These are phyloP conservation scores for Lacerta viridis DNA, from an alignment of 2,797 vertebrate genomes.

Conservation along the genomic window DNA sequence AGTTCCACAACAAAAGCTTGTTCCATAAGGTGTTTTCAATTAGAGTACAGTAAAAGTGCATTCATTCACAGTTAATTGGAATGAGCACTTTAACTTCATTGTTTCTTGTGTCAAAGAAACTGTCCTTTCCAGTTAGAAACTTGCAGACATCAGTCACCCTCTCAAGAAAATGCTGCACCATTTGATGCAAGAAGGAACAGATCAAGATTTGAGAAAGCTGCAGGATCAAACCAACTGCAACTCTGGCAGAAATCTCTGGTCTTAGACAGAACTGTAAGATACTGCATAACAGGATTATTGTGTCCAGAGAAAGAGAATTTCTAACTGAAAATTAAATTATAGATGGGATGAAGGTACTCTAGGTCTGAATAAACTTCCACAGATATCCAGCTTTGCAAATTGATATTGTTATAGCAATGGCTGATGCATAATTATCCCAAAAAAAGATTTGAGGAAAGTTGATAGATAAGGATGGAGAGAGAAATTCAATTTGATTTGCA, in stretches of 20 bases:
- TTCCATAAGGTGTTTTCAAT: slow-evolving; percentile 36
- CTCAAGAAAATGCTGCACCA: slow-evolving; percentile 35
- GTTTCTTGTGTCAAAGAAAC: slow-evolving; percentile 41
- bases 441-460: background rate
- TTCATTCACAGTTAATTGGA: slow-evolving; percentile 15
- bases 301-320: background rate
- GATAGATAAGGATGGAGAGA: too few relatives aligned
- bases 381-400: background rate
- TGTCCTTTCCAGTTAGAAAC: slow-evolving; percentile 20
- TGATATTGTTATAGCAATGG: background rate
- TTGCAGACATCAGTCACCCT: slow-evolving; percentile 25
- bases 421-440: background rate
- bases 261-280: background rate
- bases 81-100: slow-evolving; percentile 26
- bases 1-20: slow-evolving; percentile 39
- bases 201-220: slow-evolving; percentile 38
- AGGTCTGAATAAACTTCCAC: background rate
- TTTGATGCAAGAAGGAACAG: slow-evolving; percentile 24
- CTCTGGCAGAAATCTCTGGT: slow-evolving; percentile 4
- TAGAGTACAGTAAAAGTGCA: background rate
- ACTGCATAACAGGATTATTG: background rate
- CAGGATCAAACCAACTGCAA: slow-evolving; percentile 4
- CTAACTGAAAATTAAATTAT: slow-evolving; percentile 16
- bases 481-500: too few relatives aligned
- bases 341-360: background rate